A percentile compares a stretch with the other conserved stretches of the same genome.
Evolutionary conservation across 2,797 vertebrate genomes (phyloP).

Genomic region (Sebastiscus albofasciatus): DNA sequence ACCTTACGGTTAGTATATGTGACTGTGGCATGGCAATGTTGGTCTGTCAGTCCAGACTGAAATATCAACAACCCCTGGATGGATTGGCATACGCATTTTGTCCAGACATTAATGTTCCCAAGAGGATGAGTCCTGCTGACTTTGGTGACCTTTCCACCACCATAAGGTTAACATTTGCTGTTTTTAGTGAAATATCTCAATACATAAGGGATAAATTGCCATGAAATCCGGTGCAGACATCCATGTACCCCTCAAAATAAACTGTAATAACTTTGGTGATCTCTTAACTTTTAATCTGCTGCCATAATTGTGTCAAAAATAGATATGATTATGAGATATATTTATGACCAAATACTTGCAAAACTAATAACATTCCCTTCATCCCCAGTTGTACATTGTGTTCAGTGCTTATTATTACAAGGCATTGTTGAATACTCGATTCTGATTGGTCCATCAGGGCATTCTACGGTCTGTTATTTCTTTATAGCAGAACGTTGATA

Average conservation of each 20-base stretch:
- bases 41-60: background rate
- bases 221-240: background rate
- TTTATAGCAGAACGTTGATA: too few species aligned
- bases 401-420: too few species aligned
- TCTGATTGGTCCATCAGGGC: too few species aligned
- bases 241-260: background rate
- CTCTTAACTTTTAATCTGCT: background rate
- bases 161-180: background rate
- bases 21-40: background rate
- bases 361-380: too few species aligned
- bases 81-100: background rate
- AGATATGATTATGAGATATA: too few species aligned
- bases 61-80: background rate
- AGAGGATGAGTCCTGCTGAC: background rate
- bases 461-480: too few species aligned
- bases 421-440: too few species aligned
- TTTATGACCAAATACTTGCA: too few species aligned
- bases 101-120: background rate
- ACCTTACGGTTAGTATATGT: background rate
- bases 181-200: background rate
- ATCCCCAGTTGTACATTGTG: too few species aligned
- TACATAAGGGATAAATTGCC: background rate
- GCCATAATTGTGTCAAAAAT: background rate
- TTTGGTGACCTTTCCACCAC: background rate
- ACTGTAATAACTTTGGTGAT: background rate